Evolutionary conservation across 2,797 vertebrate genomes (phyloP), one percentile per base, ranked within the genome.

Genomic region (Aulostomus chinensis): DNA sequence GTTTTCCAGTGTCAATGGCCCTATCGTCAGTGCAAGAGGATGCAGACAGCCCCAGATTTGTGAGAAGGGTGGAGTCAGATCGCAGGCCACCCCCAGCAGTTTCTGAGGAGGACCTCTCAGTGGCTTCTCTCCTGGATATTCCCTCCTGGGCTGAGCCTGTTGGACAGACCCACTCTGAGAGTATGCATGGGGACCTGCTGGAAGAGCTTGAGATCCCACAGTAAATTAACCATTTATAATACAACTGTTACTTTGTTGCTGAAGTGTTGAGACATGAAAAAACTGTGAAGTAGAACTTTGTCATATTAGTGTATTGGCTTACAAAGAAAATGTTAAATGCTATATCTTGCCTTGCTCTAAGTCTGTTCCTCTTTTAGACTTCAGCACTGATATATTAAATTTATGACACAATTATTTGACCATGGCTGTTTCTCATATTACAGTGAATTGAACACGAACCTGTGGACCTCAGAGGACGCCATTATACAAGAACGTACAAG

Each of bases 21-120:
- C 89, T 98, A 62, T 98, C 96, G 25, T 94, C 86, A 13, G 93
- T 98, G 52, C 94, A 92, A 37, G 94, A 96, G 9, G 95, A 97
- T 60, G 69, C 88, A 24, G 91, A 90, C 61, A 92, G 91, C 35
- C 83, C 93, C 3, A 91, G 86, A 63, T 71, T 91, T 10, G 83
- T 93, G 34, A 86, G 86, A 51, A 89, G 69, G 36, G 70, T 83
- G 41, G 91, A 91, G 31, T 73, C 80, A 26, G 87, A 90, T 33
- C 89, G 82, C 45, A 86, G 83, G 60, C 94, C 93, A 8, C 96
- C 96, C 7, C 94, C 97, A 17, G 89, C 97, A 6, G 96, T 98
- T 66, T 98, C 96, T 0, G 96, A 98, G 76, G 97, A 99, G 76
- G 97, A 99, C 4, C 86, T 95, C 16, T 99, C 96, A 43, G 93